phyloP scores from a whole-genome alignment of 2,888 invertebrate species.

The Dryomyza anilis region DNA sequence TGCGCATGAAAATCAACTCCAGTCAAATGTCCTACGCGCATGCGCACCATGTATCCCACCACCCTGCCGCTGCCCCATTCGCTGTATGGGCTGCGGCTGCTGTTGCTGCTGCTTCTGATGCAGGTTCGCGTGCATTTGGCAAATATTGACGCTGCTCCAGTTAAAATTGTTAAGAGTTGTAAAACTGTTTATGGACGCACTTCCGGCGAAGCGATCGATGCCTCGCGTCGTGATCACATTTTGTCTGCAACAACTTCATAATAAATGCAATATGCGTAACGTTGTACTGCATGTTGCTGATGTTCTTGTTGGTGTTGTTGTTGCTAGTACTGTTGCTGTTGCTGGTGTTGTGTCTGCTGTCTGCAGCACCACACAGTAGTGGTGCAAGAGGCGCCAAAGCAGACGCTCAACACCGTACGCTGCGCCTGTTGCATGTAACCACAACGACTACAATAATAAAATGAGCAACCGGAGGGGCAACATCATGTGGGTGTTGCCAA shows the following conservation, averaged over 20 bases:
- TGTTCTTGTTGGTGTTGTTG: constrained; percentile 16
- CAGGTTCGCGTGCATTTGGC: background rate
- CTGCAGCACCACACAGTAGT: background rate
- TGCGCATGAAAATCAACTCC: constrained; percentile 7
- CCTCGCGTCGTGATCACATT: background rate
- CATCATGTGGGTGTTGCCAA: constrained; percentile 12
- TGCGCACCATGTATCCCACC: too few species aligned
- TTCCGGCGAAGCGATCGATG: constrained; percentile 33
- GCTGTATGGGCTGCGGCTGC: too few species aligned
- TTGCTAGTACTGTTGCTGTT: constrained; percentile 4
- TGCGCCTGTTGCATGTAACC: background rate
- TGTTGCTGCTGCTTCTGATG: too few species aligned
- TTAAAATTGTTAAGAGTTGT: constrained; percentile 37
- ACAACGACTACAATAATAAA: background rate
- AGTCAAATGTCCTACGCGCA: constrained; percentile 2
- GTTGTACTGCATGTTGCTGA: background rate
- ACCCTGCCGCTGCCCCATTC: too few species aligned
- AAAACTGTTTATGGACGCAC: constrained; percentile 40
- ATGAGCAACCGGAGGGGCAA: background rate
- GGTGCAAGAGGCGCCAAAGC: constrained; percentile 3
- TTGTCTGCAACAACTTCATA: constrained; percentile 6
- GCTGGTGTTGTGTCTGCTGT: constrained; percentile 7
- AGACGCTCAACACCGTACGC: background rate
- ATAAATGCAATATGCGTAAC: background rate
- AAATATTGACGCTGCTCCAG: constrained; percentile 32